These are phyloP conservation scores for Drosophila mauritiana DNA, from an alignment of 1,140 invertebrate genomes.

Conservation along the genomic window DNA sequence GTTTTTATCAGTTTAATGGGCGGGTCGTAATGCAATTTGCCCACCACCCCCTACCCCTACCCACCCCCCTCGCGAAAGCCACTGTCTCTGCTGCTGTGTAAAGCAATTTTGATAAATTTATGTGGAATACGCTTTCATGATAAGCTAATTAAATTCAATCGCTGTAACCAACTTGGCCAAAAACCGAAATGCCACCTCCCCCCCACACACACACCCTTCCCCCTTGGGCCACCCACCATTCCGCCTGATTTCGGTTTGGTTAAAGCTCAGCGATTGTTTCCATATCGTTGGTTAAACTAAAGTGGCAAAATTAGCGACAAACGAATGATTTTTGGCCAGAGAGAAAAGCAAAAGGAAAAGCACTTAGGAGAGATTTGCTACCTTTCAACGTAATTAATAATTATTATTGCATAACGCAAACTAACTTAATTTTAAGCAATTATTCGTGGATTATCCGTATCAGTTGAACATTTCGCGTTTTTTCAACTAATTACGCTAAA, in stretches of 20 bases:
- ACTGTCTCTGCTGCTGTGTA: conserved; percentile 62
- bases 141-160: conserved; percentile 83
- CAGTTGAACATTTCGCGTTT: no score
- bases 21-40: conserved; percentile 78
- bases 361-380: no score
- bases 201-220: neutral
- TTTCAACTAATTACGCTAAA: no score
- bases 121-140: conserved; percentile 82
- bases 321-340: conserved; percentile 20
- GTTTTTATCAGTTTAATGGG: conserved; percentile 83
- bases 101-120: conserved; percentile 83
- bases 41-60: neutral
- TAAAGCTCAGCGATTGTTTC: conserved; percentile 69
- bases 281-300: conserved; percentile 63
- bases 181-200: conserved; percentile 57
- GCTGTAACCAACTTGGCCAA: conserved; percentile 76
- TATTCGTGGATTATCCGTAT: no score
- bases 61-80: conserved; percentile 7
- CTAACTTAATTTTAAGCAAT: no score
- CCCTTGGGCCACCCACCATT: no score
- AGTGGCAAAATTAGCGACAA: conserved; percentile 52
- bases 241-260: conserved; percentile 13
- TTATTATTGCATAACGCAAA: no score
- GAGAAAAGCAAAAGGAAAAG: neutral
- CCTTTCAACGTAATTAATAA: no score